Evolutionary conservation across 2,797 vertebrate species (phyloP).

Genomic region (Tympanoctomys barrerae): DNA sequence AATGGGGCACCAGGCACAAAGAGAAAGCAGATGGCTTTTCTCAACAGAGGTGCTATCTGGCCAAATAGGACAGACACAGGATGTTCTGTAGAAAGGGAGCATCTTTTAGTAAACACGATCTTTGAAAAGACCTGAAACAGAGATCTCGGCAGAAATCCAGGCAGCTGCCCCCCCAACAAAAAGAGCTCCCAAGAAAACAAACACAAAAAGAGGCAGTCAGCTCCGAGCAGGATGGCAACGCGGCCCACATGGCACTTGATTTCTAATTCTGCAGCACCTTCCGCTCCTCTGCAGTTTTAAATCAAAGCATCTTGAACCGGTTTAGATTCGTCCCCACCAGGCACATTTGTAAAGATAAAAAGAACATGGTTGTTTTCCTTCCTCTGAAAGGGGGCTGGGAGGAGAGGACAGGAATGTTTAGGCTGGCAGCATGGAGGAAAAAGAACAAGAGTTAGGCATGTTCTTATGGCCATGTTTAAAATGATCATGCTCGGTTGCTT

Average conservation of each 20-base stretch:
- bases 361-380: slow-evolving; percentile 66
- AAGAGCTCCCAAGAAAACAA: slow-evolving; percentile 33
- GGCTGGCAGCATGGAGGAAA: slow-evolving; percentile 61
- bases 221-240: slow-evolving; percentile 13
- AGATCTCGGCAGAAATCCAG: slow-evolving; percentile 64
- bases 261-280: slow-evolving; percentile 80
- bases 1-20: slow-evolving; percentile 46
- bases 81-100: slow-evolving; percentile 63
- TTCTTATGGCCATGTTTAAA: slow-evolving; percentile 57
- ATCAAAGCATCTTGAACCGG: slow-evolving; percentile 84
- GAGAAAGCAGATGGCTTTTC: slow-evolving; percentile 48
- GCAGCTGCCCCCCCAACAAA: slow-evolving; percentile 38
- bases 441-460: slow-evolving; percentile 60
- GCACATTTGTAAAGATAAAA: slow-evolving; percentile 87
- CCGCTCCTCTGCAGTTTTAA: slow-evolving; percentile 77
- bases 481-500: slow-evolving; percentile 67
- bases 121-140: slow-evolving; percentile 76
- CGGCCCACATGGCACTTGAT: slow-evolving; percentile 61
- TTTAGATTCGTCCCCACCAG: slow-evolving; percentile 84
- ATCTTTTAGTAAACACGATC: slow-evolving; percentile 68
- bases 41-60: neutral
- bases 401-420: slow-evolving; percentile 69
- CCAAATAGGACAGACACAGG: slow-evolving; percentile 76
- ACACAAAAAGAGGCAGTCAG: slow-evolving; percentile 54
- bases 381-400: slow-evolving; percentile 8